Percentiles rank a stretch among this genome's conserved stretches.
These are phyloP conservation scores for Limosa lapponica DNA, from an alignment of 2,797 vertebrate species.

Conservation along the genomic window DNA sequence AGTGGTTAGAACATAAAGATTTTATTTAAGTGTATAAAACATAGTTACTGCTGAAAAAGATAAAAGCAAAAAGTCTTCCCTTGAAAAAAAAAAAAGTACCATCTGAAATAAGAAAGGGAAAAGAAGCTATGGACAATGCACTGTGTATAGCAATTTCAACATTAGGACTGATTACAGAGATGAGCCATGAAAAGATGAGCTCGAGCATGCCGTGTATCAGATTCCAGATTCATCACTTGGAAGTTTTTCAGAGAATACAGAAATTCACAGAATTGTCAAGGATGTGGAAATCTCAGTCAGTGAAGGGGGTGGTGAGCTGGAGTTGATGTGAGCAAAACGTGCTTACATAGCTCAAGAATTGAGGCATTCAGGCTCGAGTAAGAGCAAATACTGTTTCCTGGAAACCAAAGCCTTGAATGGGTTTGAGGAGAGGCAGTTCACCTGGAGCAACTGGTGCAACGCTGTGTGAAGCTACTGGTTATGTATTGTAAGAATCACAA, in stretches of 20 bases:
- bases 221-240: background rate
- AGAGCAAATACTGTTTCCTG: background rate
- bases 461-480: background rate
- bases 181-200: background rate
- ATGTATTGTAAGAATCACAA: background rate
- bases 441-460: background rate
- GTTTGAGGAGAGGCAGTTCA: background rate
- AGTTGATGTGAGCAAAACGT: background rate
- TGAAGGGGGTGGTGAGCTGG: background rate
- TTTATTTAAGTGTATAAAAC: background rate
- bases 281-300: background rate
- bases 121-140: background rate
- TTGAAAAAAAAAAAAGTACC: background rate
- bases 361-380: background rate
- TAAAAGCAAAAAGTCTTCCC: background rate
- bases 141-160: background rate
- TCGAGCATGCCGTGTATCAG: background rate
- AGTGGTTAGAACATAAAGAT: background rate
- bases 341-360: background rate
- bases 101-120: background rate
- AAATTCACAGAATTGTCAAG: background rate
- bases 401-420: background rate
- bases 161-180: background rate
- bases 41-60: background rate
- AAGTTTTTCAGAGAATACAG: conserved; percentile 7